Conservation (phyloP, 2,888 invertebrate genomes). For the Luperina testacea region DNA sequence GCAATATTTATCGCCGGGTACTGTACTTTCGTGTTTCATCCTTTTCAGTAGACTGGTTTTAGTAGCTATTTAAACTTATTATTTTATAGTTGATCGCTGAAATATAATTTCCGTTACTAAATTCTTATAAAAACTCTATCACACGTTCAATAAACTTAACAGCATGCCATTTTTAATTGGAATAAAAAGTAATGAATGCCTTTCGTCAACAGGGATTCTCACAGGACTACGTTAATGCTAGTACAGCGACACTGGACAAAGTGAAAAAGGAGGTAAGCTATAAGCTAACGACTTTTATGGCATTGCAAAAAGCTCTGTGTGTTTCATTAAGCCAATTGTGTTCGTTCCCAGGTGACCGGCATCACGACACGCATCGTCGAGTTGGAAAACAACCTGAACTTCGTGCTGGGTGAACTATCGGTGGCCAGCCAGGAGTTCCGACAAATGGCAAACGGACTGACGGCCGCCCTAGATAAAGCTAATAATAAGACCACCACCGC, state of each 20-base stretch:
- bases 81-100: background rate
- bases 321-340: constrained; percentile 52
- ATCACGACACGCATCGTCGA: constrained; percentile 94
- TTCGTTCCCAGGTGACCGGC: constrained; percentile 91
- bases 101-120: constrained; percentile 2
- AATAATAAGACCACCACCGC: constrained; percentile 90
- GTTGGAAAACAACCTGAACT: constrained; percentile 95
- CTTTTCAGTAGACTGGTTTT: no score
- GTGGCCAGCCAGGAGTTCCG: constrained; percentile 96
- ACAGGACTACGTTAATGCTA: constrained; percentile 94
- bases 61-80: no score
- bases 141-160: constrained; percentile 14
- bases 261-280: constrained; percentile 93
- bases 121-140: constrained; percentile 1
- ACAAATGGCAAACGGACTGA: constrained; percentile 94
- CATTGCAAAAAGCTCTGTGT: constrained; percentile 21
- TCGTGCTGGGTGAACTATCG: constrained; percentile 93
- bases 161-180: constrained; percentile 31
- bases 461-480: constrained; percentile 93
- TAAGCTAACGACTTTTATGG: constrained; percentile 44
- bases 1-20: no score
- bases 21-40: no score
- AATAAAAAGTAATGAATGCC: constrained; percentile 32
- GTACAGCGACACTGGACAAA: constrained; percentile 93
- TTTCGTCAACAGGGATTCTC: constrained; percentile 91